Evolutionary conservation across 30 jellyfish, hydroid and myxozoan species (phyloP), one percentile per base, ranked within the genome.

Genomic region (Rhopilema esculentum): DNA sequence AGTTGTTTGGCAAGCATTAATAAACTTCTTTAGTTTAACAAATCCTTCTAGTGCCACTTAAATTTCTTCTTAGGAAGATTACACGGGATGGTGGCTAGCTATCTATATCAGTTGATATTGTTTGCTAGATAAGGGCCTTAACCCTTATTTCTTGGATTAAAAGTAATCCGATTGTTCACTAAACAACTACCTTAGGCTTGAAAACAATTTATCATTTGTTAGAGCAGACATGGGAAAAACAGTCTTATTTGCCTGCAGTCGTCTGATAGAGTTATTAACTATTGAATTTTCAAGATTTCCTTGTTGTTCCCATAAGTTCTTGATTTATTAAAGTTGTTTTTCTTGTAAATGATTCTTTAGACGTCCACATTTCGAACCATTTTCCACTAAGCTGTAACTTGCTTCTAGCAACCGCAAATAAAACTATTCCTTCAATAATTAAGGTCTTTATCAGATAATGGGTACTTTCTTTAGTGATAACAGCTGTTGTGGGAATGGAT

Each of bases 21-120:
- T 73, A 66, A 73, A 73, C 70, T 33, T 73, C 71, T 32, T 73
- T 73, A 33, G 69, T 24, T 73, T 29, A 73, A 30, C 69, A 22
- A 18, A 66, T 73, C 51, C 32, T 18, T 64, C 27, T 40, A 73
- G 84, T 73, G 84, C 84, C 84, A 73, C 84, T 73, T 66, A 70
- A 66, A 70, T 70, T 70, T 26, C 30, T 70, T 20, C 33, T n/a
- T 73, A 66, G 84, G 0, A 19, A 40, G 84, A 73, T 73, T 73
- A 33, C 51, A 23, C 27, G 26, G 51, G 25, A 31, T 73, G 69
- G 84, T 73, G 69, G 84, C 84, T 73, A 73, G 49, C 68, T 25
- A 30, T 40, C 51, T 66, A 20, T 73, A 73, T 73, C 29, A 31
- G 26, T 16, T 50, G 15, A n/a, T 69, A 73, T 73, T 73, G 84